Conservation (phyloP, 2,113 vertebrate genomes). For the Crotophaga sulcirostris region DNA sequence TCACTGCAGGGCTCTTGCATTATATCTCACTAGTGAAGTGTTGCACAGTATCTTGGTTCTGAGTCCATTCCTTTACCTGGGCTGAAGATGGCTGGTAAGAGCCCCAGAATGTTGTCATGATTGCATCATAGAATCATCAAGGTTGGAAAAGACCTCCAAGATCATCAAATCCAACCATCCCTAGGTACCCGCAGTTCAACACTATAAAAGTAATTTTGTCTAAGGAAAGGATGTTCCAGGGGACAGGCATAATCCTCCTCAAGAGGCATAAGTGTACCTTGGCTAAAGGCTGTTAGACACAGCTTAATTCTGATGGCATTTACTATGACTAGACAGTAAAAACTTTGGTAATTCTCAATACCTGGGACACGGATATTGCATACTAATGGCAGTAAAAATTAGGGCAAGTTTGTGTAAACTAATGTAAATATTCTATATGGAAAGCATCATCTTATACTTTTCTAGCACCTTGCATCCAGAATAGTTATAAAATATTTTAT, state of each 20-base stretch:
- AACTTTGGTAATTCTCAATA: background rate
- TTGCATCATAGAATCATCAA: background rate
- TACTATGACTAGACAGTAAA: background rate
- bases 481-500: background rate
- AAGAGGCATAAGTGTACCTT: background rate
- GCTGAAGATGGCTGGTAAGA: accelerated
- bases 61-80: background rate
- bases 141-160: too few species aligned
- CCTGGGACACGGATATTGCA: background rate
- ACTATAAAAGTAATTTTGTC: background rate
- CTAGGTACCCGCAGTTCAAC: background rate
- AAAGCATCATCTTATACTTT: background rate
- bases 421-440: background rate
- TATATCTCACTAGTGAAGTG: background rate
- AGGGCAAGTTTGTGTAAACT: background rate
- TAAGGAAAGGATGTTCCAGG: background rate
- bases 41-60: accelerated
- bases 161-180: background rate
- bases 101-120: background rate
- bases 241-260: background rate
- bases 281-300: background rate
- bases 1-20: background rate
- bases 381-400: background rate
- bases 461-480: background rate
- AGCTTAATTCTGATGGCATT: background rate